Conservation (phyloP, 2,797 vertebrate genomes). For the Muraenolepis orangiensis region DNA sequence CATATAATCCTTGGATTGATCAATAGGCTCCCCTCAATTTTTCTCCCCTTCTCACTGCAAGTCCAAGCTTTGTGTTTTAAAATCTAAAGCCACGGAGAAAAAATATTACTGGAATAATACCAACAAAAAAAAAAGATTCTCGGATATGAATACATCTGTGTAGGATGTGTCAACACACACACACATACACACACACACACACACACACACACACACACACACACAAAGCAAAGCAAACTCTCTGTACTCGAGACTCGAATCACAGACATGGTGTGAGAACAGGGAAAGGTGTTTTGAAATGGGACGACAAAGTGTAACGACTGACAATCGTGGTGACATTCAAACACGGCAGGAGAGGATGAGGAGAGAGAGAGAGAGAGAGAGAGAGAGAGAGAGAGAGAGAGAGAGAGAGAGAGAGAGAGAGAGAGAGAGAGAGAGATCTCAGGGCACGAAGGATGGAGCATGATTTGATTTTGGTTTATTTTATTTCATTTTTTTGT, state of each 20-base stretch:
- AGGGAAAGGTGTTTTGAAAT: background rate
- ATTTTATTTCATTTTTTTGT: conserved; percentile 23
- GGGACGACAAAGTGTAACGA: conserved; percentile 10
- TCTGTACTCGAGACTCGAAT: conserved; percentile 9
- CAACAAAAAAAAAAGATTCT: conserved; percentile 32
- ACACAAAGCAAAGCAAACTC: too few species aligned
- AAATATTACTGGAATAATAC: too few species aligned
- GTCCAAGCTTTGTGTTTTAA: conserved; percentile 51
- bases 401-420: too few species aligned
- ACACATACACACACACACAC: too few species aligned
- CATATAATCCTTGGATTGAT: conserved; percentile 42
- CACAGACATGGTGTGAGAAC: conserved; percentile 22
- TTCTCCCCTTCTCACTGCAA: background rate
- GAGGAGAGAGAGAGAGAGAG: too few species aligned
- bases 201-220: too few species aligned
- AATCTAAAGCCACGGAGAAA: background rate
- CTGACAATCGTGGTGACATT: background rate
- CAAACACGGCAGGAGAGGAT: too few species aligned
- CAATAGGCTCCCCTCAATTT: conserved; percentile 33
- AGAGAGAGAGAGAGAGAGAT: too few species aligned
- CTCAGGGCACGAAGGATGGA: background rate
- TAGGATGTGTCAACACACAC: too few species aligned
- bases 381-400: too few species aligned
- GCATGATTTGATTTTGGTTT: background rate
- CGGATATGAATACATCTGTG: too few species aligned